phyloP scores from a whole-genome alignment of 2,888 invertebrate species.

The Ashinkailepas kermadecensis region DNA sequence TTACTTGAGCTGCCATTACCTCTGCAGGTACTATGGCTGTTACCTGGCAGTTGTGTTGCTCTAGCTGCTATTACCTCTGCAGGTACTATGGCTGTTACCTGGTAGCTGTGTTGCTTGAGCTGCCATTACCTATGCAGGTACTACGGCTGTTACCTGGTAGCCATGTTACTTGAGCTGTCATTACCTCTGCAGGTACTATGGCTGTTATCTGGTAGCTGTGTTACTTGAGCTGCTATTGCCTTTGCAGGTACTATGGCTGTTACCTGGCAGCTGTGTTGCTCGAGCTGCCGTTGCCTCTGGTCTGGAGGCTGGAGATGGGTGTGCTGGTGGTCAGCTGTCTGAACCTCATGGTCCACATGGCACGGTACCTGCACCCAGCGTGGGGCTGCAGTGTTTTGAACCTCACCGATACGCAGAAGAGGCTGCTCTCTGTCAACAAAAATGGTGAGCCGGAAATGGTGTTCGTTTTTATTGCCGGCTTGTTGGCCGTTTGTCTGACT shows the following conservation, averaged over 20 bases:
- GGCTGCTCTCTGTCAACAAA: neutral
- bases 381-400: neutral
- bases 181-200: neutral
- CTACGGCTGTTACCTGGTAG: neutral
- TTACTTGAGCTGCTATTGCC: neutral
- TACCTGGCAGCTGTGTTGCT: neutral
- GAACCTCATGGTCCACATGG: neutral
- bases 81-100: too few species aligned
- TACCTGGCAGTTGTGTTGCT: too few species aligned
- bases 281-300: neutral
- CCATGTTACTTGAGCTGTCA: neutral
- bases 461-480: too few species aligned
- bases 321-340: neutral
- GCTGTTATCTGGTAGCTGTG: neutral
- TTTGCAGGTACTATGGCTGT: neutral
- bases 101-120: neutral
- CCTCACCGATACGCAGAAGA: neutral
- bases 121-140: neutral
- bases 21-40: too few species aligned
- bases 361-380: slow-evolving; percentile 6
- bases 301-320: neutral
- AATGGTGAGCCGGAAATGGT: neutral
- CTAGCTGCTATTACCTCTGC: too few species aligned
- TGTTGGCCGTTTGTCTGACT: too few species aligned
- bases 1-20: too few species aligned